Evolutionary conservation across 35 echinoderm and acorn worm genomes (phyloP).

Genomic region (Apostichopus parvimensis): DNA sequence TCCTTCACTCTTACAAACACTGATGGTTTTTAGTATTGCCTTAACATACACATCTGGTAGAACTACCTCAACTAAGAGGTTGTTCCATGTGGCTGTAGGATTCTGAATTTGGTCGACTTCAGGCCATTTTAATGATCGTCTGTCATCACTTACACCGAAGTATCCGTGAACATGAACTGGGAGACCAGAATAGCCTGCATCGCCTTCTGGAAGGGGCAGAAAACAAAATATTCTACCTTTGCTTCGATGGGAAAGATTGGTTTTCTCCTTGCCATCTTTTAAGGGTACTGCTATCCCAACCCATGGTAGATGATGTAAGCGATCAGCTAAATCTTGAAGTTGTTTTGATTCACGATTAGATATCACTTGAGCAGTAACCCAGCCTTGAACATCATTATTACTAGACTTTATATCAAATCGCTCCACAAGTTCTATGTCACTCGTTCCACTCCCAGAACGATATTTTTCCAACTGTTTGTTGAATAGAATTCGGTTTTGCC

Average conservation of each 20-base stretch:
- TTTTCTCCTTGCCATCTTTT: background rate
- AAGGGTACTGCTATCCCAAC: conserved; percentile 69
- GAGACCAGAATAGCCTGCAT: conserved; percentile 72
- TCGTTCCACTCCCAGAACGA: background rate
- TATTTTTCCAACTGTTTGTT: background rate
- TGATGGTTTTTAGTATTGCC: conserved; percentile 45
- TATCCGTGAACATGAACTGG: conserved; percentile 94
- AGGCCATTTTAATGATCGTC: conserved; percentile 87
- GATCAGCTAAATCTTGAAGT: conserved; percentile 46
- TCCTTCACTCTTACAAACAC: background rate
- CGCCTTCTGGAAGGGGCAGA: conserved; percentile 77
- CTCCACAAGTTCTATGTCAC: background rate
- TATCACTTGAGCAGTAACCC: conserved; percentile 52
- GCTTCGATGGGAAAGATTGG: too few species aligned
- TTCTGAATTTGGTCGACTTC: conserved; percentile 73
- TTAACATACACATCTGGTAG: conserved; percentile 74
- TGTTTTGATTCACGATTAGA: conserved; percentile 4
- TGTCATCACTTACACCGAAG: conserved; percentile 85
- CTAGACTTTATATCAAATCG: background rate
- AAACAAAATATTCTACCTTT: conserved; percentile 90
- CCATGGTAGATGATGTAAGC: conserved; percentile 70
- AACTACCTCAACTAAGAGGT: conserved; percentile 64
- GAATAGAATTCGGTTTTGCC: background rate
- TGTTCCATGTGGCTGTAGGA: conserved; percentile 75
- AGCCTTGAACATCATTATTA: background rate